Evolutionary conservation across 2,888 invertebrate species (phyloP).

Genomic region (Plebejus argus): DNA sequence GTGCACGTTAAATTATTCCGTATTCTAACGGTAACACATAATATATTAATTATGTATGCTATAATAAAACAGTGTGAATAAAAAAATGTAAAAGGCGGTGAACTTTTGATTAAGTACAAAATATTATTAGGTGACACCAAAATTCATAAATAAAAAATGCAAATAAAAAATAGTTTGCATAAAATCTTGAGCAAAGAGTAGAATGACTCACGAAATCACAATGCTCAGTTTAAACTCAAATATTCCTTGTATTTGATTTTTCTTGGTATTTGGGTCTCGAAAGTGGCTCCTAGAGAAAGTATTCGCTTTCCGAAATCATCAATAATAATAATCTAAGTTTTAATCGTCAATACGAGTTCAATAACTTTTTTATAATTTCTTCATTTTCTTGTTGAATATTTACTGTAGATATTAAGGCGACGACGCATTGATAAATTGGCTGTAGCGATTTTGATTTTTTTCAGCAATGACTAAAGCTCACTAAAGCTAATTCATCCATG

Average conservation of each 20-base stretch:
- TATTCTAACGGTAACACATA: too few relatives aligned
- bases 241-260: background rate
- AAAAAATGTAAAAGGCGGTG: background rate
- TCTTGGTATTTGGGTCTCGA: conserved; percentile 6
- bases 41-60: background rate
- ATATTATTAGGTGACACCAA: background rate
- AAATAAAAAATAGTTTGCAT: background rate
- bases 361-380: too few relatives aligned
- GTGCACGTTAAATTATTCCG: too few relatives aligned
- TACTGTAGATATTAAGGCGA: too few relatives aligned
- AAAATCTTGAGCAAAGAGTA: background rate
- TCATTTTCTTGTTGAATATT: too few relatives aligned
- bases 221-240: background rate
- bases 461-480: too few relatives aligned
- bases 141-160: conserved; percentile 18
- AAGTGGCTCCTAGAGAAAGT: conserved; percentile 18
- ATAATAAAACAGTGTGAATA: background rate
- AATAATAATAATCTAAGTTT: too few relatives aligned
- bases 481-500: too few relatives aligned
- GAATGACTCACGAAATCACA: background rate
- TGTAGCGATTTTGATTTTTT: too few relatives aligned
- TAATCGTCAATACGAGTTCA: too few relatives aligned
- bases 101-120: background rate
- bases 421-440: too few relatives aligned
- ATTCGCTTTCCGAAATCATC: background rate